Conservation (phyloP, 2,888 invertebrate genomes). For the Sinelater perroti region DNA sequence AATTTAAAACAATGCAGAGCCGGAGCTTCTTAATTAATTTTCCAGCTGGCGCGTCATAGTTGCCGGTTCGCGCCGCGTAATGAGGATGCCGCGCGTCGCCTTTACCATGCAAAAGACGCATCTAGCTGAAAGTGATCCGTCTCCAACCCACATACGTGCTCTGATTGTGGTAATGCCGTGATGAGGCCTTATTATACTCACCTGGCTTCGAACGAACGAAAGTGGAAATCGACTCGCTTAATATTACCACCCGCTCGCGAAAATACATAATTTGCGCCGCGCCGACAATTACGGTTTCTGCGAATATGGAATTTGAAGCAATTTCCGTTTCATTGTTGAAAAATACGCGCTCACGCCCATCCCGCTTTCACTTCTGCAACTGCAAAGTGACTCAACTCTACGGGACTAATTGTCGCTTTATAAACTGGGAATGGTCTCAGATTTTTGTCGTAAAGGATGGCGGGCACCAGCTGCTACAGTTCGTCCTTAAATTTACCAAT, state of each 20-base stretch:
- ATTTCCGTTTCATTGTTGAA: slow-evolving; percentile 15
- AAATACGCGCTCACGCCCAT: neutral
- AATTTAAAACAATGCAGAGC: too few relatives aligned
- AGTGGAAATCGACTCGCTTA: slow-evolving; percentile 17
- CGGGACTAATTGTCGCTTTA: too few relatives aligned
- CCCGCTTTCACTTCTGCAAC: slow-evolving; percentile 10
- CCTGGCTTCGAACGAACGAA: slow-evolving; percentile 9
- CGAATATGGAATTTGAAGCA: slow-evolving; percentile 1
- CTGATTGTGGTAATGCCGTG: slow-evolving; percentile 16
- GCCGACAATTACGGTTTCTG: neutral
- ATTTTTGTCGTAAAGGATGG: too few relatives aligned
- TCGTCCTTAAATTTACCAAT: too few relatives aligned
- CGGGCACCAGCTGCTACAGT: too few relatives aligned
- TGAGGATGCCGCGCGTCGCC: too few relatives aligned
- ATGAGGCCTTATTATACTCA: neutral
- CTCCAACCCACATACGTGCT: slow-evolving; percentile 28
- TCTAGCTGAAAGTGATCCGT: slow-evolving; percentile 27
- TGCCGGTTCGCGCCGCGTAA: too few relatives aligned
- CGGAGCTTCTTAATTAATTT: too few relatives aligned
- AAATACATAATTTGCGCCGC: neutral
- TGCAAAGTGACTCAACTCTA: slow-evolving; percentile 3
- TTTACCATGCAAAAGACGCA: slow-evolving; percentile 9
- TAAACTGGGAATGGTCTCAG: too few relatives aligned
- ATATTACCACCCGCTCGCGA: neutral
- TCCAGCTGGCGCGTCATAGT: too few relatives aligned